Conservation (phyloP, 2,113 vertebrate species). For the Scortum barcoo region DNA sequence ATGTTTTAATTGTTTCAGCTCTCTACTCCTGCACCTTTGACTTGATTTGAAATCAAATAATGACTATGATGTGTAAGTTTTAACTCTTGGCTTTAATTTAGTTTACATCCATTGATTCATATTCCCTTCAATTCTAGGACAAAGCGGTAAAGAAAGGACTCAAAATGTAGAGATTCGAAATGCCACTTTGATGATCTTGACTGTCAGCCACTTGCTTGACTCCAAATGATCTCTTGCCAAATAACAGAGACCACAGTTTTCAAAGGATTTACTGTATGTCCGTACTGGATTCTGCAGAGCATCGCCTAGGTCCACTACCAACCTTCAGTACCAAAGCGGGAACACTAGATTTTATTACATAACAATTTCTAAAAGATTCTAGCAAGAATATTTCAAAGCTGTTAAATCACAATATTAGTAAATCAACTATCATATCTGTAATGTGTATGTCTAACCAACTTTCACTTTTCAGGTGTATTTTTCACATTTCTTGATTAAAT, state of each 20-base stretch:
- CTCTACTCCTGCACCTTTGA: background rate
- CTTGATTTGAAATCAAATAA: background rate
- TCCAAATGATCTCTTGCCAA: background rate
- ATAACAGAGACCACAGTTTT: background rate
- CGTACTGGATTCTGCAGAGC: slow-evolving; percentile 1
- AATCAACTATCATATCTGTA: no score
- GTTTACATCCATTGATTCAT: background rate
- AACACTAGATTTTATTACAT: no score
- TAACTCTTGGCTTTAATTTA: background rate
- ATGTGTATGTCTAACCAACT: no score
- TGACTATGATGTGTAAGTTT: background rate
- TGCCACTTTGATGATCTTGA: background rate
- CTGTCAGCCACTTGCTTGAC: background rate
- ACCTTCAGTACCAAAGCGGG: background rate
- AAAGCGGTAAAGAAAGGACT: background rate
- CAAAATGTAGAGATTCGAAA: background rate
- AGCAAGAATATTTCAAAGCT: no score
- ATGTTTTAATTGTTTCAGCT: background rate
- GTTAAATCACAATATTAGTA: no score
- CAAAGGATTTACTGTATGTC: background rate
- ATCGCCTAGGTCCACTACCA: background rate
- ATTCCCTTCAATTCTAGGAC: background rate
- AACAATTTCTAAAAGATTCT: no score
- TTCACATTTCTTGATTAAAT: no score
- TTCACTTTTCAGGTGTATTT: no score